Evolutionary conservation across 2,113 vertebrate species (phyloP).

Genomic region (Urocitellus parryii): DNA sequence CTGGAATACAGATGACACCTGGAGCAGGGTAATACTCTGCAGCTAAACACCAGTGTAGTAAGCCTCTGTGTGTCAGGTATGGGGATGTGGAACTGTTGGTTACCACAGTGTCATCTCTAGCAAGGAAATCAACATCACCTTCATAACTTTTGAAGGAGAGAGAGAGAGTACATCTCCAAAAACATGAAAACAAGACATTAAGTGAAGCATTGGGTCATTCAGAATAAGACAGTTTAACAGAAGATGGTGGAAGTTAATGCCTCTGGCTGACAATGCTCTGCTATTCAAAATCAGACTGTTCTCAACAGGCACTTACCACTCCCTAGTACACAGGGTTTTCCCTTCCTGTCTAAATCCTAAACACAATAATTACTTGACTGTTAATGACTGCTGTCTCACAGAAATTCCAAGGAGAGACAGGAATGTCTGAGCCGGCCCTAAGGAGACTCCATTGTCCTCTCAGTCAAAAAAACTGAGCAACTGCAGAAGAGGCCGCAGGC

Average conservation of each 20-base stretch:
- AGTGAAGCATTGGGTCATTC: background rate
- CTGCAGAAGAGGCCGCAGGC: too few species aligned
- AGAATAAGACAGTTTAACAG: background rate
- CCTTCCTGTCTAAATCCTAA: background rate
- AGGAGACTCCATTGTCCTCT: background rate
- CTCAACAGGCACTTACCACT: background rate
- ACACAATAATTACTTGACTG: too few species aligned
- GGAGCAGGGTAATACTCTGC: background rate
- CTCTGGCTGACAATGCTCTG: background rate
- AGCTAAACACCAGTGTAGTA: background rate
- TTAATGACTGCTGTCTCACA: background rate
- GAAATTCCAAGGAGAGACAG: too few species aligned
- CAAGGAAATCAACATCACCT: background rate
- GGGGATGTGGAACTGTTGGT: background rate
- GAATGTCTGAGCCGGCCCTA: background rate
- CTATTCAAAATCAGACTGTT: background rate
- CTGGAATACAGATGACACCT: background rate
- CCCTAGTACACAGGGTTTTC: too few species aligned
- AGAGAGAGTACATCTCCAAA: background rate
- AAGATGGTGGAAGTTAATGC: background rate
- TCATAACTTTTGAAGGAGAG: background rate
- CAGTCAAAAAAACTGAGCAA: accelerated
- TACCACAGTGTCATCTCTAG: background rate
- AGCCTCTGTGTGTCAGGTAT: background rate
- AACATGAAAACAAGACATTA: background rate